Conservation (phyloP, 1,140 invertebrate genomes). For the Rhagoletis pomonella region DNA sequence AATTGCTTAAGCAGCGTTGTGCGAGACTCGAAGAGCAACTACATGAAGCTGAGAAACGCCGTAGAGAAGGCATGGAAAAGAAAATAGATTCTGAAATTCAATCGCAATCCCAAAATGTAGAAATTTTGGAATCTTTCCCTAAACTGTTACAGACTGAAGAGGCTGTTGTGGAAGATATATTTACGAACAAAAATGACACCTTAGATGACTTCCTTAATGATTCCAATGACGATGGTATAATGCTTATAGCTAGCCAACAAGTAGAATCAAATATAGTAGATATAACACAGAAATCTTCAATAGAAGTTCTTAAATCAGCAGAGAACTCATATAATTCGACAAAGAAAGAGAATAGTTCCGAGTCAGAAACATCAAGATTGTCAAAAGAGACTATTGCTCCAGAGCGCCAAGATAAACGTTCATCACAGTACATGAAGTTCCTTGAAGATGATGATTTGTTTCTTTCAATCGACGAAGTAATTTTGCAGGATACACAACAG, state of each 20-base stretch:
- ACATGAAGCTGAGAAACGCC: conserved; percentile 58
- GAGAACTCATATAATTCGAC: background rate
- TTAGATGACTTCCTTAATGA: conserved; percentile 68
- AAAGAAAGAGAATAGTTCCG: background rate
- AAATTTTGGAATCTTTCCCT: no score
- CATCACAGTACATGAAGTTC: conserved; percentile 71
- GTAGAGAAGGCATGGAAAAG: background rate
- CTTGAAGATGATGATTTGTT: conserved; percentile 71
- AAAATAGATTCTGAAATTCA: background rate
- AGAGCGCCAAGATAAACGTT: conserved; percentile 62
- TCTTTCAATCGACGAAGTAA: conserved; percentile 64
- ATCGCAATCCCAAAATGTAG: conserved; percentile 46
- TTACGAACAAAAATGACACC: background rate
- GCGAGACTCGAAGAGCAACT: conserved; percentile 65
- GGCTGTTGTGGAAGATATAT: background rate
- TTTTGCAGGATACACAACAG: conserved; percentile 62
- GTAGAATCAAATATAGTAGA: conserved; percentile 60
- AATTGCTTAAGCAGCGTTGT: conserved; percentile 67
- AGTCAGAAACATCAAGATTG: background rate
- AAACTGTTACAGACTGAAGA: background rate
- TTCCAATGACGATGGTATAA: conserved; percentile 67
- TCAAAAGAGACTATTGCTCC: conserved; percentile 10
- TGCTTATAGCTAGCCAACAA: conserved; percentile 69
- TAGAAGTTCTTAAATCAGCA: background rate
- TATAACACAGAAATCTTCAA: background rate